Conservation (phyloP, 2,888 invertebrate species). For the Homarus gammarus region DNA sequence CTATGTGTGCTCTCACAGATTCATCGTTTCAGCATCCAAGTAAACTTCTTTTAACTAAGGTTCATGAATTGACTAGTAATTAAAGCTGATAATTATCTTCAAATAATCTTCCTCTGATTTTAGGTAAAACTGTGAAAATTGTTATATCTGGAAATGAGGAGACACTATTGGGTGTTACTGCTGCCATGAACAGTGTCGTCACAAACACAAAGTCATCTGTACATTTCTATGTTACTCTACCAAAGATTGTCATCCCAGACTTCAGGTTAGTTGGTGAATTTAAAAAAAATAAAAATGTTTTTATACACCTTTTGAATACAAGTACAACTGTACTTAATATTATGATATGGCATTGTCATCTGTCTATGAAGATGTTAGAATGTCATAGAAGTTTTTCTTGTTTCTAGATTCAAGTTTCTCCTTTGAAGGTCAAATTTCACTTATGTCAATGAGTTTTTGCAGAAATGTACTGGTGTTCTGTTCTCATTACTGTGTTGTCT, state of each 20-base stretch:
- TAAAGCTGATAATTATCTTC: background rate
- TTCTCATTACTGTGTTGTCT: too few relatives aligned
- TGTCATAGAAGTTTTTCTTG: too few relatives aligned
- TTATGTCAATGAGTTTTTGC: too few relatives aligned
- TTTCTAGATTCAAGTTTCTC: too few relatives aligned
- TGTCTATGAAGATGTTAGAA: too few relatives aligned
- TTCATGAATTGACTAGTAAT: background rate
- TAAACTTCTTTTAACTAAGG: background rate
- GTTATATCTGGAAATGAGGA: slow-evolving; percentile 41
- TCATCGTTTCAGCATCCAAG: background rate
- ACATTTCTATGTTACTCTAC: slow-evolving; percentile 57
- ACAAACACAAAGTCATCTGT: slow-evolving; percentile 36
- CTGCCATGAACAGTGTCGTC: slow-evolving; percentile 47
- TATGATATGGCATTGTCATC: too few relatives aligned
- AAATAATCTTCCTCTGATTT: background rate
- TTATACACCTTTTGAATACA: too few relatives aligned
- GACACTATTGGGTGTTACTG: slow-evolving; percentile 42
- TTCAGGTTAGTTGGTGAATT: slow-evolving; percentile 45
- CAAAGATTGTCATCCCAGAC: slow-evolving; percentile 39
- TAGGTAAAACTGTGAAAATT: slow-evolving; percentile 31
- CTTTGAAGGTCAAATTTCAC: too few relatives aligned
- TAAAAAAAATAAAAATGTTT: too few relatives aligned
- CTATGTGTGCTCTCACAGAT: background rate
- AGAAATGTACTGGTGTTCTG: too few relatives aligned
- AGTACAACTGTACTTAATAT: too few relatives aligned